Percentiles rank a stretch among this genome's conserved stretches.
Conservation (phyloP, 2,113 vertebrate genomes). For the Rattus norvegicus region GRCr8 NC_086020.1:14121501-14122000, state of each 20-base stretch:
- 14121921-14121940: neutral
- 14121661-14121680: neutral
- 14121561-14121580: neutral
- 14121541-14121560: neutral
- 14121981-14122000: neutral
- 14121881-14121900: neutral
- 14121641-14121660: neutral
- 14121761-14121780: neutral
- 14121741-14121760: neutral
- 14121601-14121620: neutral
- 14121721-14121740: neutral
- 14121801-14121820: no score
- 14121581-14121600: neutral
- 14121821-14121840: neutral
- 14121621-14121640: neutral
- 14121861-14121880: neutral
- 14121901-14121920: neutral
- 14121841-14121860: neutral
- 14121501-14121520: neutral
- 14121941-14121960: neutral
- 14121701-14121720: no score
- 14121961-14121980: neutral
- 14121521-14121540: neutral
- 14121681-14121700: neutral
- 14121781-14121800: neutral